Evolutionary conservation across 2,797 vertebrate species (phyloP), one percentile per base, ranked within the genome.

Genomic region (Neosilurus mollespiculum): DNA sequence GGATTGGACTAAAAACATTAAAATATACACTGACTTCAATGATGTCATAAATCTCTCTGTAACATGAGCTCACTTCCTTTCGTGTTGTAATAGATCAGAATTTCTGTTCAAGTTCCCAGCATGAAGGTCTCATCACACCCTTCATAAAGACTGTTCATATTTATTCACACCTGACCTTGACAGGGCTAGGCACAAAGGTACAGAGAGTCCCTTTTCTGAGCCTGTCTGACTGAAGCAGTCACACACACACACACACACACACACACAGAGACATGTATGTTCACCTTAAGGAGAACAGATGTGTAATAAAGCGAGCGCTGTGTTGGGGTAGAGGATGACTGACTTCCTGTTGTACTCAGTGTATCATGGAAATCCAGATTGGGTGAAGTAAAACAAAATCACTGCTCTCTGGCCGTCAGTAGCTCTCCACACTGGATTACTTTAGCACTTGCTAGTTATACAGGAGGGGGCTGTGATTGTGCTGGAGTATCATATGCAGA

Each of bases 291-390:
- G 43, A 81, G 71, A 73, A 18, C 70, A 72, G 43, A 61, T 56
- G 22, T 64, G 82, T 78, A 37, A 84, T 71, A 56, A 81, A 26
- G 15, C 24, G 54, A 24, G 67, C 6, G 51, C 75, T 72, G 61
- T 69, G 37, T 34, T 61, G 30, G 49, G 24, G 61, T 4, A 43
- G 66, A 43, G 6, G 22, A 62, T 54, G 26, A 30, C 20, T 54
- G 62, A 59, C 54, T 22, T 59, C n/a, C 26, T 22, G 20, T n/a
- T 49, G 43, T 43, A 70, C 11, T 49, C 54, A 18, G 20, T 34
- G 26, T 78, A 79, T 84, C 22, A 77, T 82, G 70, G 59, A 84
- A 87, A 87, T 84, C 72, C 24, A 84, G 75, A 75, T 49, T 70
- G 56, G 78, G 71, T 5, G 43, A 64, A 84, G 84, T 84, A 78